A percentile compares a stretch with the other conserved stretches of the same genome.
phyloP scores from a whole-genome alignment of 2,113 vertebrate genomes.

The Toxotes jaculatrix region DNA sequence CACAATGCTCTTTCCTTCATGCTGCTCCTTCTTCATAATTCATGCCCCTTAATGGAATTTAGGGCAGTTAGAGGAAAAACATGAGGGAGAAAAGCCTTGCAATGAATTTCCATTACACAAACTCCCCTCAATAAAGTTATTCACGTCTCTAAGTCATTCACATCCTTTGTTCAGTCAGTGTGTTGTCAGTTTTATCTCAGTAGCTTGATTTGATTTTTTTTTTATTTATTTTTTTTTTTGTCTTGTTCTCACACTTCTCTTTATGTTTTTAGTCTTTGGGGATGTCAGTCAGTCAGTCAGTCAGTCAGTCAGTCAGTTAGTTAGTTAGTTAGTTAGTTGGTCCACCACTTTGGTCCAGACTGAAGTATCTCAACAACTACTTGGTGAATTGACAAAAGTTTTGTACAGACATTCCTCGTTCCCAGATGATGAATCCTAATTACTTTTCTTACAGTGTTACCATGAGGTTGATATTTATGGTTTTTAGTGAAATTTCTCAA shows the following conservation, averaged over 20 bases:
- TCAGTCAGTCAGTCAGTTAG: no score
- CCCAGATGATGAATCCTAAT: not conserved
- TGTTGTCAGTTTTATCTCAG: not conserved
- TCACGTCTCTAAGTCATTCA: slow-evolving; percentile 17
- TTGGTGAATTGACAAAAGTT: not conserved
- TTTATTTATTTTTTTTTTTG: not conserved
- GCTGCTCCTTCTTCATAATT: slow-evolving; percentile 62
- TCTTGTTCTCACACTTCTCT: not conserved
- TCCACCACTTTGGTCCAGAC: not conserved
- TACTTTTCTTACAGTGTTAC: not conserved
- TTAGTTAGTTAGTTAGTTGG: not conserved
- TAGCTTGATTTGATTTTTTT: no score
- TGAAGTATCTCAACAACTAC: not conserved
- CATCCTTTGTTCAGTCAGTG: slow-evolving; percentile 10
- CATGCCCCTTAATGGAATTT: slow-evolving; percentile 65
- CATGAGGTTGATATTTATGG: not conserved
- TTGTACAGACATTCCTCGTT: not conserved
- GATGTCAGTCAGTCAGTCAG: no score
- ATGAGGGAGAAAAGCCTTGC: slow-evolving; percentile 17
- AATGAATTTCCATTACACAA: slow-evolving; percentile 41
- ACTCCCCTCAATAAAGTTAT: slow-evolving; percentile 13
- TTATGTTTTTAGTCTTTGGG: not conserved
- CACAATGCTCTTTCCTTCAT: slow-evolving; percentile 48
- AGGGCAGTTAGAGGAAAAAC: slow-evolving; percentile 31
- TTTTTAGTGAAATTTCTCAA: no score